Evolutionary conservation across 1,140 invertebrate genomes (phyloP).

Genomic region (Rhopalosiphum padi): DNA sequence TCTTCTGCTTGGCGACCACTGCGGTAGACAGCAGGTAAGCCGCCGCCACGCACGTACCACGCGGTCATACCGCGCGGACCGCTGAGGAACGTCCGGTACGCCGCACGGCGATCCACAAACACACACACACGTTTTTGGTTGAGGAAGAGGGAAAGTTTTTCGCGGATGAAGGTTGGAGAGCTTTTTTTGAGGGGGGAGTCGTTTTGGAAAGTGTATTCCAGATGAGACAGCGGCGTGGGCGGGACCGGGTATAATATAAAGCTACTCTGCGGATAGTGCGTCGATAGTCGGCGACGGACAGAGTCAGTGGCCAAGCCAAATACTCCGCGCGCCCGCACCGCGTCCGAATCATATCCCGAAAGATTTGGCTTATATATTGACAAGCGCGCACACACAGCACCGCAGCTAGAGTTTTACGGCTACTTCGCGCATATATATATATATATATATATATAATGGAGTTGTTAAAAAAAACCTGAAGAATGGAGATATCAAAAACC

Average conservation of each 20-base stretch:
- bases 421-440: background rate
- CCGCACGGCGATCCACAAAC: no score
- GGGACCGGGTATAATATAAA: background rate
- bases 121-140: background rate
- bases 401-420: background rate
- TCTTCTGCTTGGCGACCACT: slow-evolving; percentile 53
- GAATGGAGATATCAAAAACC: background rate
- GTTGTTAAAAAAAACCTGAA: no score
- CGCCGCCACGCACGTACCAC: background rate
- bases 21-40: slow-evolving; percentile 57
- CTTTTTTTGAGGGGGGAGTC: background rate
- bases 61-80: background rate
- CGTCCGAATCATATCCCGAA: background rate
- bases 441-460: no score
- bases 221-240: background rate
- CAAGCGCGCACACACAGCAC: background rate
- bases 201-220: background rate
- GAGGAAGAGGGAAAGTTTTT: no score
- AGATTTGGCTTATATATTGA: background rate
- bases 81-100: background rate
- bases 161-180: background rate
- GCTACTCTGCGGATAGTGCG: background rate
- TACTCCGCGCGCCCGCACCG: background rate
- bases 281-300: background rate
- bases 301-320: background rate